These are phyloP conservation scores for Drosophila burlai DNA, from an alignment of 1,140 invertebrate genomes.

Conservation along the genomic window DNA sequence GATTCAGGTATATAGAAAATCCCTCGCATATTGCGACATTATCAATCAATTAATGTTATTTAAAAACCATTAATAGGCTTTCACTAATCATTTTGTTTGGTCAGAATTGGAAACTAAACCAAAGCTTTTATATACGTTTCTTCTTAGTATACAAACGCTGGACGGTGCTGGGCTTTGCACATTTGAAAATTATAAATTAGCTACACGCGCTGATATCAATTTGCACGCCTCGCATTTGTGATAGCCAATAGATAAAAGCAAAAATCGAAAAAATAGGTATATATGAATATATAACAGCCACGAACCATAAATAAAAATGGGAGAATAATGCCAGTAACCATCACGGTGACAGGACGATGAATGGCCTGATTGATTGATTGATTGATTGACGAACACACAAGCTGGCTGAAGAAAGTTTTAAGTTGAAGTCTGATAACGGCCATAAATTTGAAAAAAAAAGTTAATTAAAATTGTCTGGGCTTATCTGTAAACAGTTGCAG, in stretches of 20 bases:
- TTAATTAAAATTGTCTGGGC: conserved; percentile 29
- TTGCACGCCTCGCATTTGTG: conserved; percentile 54
- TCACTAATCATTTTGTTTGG: conserved; percentile 82
- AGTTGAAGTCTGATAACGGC: conserved; percentile 14
- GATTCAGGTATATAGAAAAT: conserved; percentile 10
- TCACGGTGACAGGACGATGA: conserved; percentile 22
- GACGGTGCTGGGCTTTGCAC: neutral
- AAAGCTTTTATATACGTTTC: conserved; percentile 1
- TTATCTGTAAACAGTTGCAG: conserved; percentile 22
- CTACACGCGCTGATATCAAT: conserved; percentile 69
- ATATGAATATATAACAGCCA: neutral
- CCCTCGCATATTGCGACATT: conserved; percentile 3
- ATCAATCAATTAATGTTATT: conserved; percentile 73
- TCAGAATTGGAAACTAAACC: conserved; percentile 47
- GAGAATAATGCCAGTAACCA: conserved; percentile 20
- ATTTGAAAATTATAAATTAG: conserved; percentile 66
- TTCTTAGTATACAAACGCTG: conserved; percentile 15
- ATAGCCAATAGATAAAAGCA: conserved; percentile 43
- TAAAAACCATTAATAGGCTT: conserved; percentile 76
- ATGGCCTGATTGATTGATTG: conserved; percentile 27
- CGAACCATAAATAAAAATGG: conserved; percentile 25
- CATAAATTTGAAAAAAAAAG: conserved; percentile 26
- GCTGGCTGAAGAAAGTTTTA: conserved; percentile 18
- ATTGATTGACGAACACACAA: conserved; percentile 7
- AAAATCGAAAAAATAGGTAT: neutral